Evolutionary conservation across 2,113 vertebrate species (phyloP).

Genomic region (Bufo gargarizans): DNA sequence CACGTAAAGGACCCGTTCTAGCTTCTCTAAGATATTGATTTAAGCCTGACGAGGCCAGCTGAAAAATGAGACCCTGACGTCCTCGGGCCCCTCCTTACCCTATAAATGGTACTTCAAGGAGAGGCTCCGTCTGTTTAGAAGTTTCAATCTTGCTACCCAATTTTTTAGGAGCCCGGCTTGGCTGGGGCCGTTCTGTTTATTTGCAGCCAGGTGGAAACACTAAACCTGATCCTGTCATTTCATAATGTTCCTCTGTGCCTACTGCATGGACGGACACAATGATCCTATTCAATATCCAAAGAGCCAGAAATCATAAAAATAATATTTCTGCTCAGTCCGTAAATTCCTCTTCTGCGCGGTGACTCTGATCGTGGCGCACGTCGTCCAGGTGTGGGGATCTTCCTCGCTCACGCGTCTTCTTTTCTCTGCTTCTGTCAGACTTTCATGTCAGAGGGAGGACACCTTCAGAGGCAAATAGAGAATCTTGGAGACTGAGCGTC

Average conservation of each 20-base stretch:
- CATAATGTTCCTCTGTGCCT: constrained; percentile 24
- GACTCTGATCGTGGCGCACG: constrained; percentile 6
- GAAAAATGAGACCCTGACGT: background rate
- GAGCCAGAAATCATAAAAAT: constrained; percentile 29
- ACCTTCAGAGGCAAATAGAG: background rate
- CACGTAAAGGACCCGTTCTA: background rate
- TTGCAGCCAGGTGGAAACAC: constrained; percentile 54
- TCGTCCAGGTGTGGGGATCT: background rate
- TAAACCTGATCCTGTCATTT: constrained; percentile 43
- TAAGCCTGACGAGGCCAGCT: background rate
- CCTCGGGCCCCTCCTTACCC: background rate
- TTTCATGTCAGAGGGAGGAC: background rate
- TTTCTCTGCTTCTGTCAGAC: background rate
- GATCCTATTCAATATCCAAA: constrained; percentile 34
- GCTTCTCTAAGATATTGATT: background rate
- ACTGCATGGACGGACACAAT: constrained; percentile 17
- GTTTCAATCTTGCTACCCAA: constrained; percentile 31
- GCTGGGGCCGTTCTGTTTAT: constrained; percentile 41
- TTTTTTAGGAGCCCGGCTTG: constrained; percentile 26
- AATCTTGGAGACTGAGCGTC: background rate
- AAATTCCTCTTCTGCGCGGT: constrained; percentile 7
- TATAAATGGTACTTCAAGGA: constrained; percentile 34
- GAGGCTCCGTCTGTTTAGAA: constrained; percentile 21
- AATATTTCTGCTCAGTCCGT: constrained; percentile 24
- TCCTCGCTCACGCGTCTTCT: background rate